Evolutionary conservation across 2,113 vertebrate genomes (phyloP), one percentile per base, ranked within the genome.

Genomic region (Miniopterus natalensis): DNA sequence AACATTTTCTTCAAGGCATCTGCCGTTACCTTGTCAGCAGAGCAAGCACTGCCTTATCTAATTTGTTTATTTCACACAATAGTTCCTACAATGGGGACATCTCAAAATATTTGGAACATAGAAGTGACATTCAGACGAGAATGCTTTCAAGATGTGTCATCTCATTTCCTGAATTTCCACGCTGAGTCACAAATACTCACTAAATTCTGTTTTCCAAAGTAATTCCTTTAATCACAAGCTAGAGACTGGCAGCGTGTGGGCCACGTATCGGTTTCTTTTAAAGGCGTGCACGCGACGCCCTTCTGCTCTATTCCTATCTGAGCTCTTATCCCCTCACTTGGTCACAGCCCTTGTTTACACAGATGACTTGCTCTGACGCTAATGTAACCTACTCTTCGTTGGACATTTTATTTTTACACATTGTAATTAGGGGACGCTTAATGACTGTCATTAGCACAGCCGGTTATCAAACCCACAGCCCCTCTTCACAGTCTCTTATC

Each of bases 401-500:
- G 90, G 73, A 86, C 65, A 70, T 77, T 93, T 95, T 92, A 96
- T 84, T 93, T 97, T 96, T 94, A 90, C 77, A 84, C 80, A 92
- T 6, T 75, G 49, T 85, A 96, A 95, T 97, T 95, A 96, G 81
- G 15, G 85, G 61, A 79, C 85, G 80, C 55, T 71, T 92, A 88
- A 90, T 95, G 68, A 88, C 23, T 81, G n/a, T 80, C 86, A 96
- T 97, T 91, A 95, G n/a, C 59, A 88, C 31, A 1, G 25, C 40
- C 23, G 23, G 55, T 70, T 88, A 95, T 94, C 68, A 96, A 96
- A 71, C n/a, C 57, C 78, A 81, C 81, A 93, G 23, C 51, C 86
- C 68, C 94, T 91, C 31, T 53, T 90, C 77, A 65, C 18, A 42
- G 17, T 89, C 42, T 68, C 59, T 90, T 92, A 87, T n/a, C 87